Base-by-base conservation (phyloP, 2,888 invertebrate species). In the Zonitis immaculata region DNA sequence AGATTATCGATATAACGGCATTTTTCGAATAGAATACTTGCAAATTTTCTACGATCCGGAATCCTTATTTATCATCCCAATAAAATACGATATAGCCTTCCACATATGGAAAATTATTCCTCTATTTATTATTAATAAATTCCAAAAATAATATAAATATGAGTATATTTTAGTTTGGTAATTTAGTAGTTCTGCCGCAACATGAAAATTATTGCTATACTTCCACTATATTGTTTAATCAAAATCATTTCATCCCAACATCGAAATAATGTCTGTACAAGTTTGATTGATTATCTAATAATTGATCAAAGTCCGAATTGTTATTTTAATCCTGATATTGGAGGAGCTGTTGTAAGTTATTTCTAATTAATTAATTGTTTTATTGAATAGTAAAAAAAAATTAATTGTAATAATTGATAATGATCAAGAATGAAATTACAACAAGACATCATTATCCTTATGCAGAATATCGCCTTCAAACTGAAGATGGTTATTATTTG, bases 301-400 rank as follows among this genome's bases (percentile, higher is more conserved):
- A 28, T 20, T 20, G 18, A 45, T 20, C 3, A 2, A n/a, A 45
- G 45, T 9, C 6, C 6, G 7, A 45, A 45, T 45, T 45, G 45
- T 45, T 28, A 30, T 28, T 45, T 8, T 30, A 45, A 45, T 20
- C 45, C 45, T 2, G 45, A 45, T 26, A 12, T 45, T 20, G 45
- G 45, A 11, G 16, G n/a, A 18, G 27, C 16, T 28, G 7, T 25
- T 18, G 45, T 45, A 45, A 45, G 45, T 25, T n/a, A n/a, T 26
- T 6, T 7, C 26, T 1, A 39, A 9, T 5, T 5, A 18, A 18
- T 32, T 8, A 11, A 39, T 26, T 27, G 12, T n/a, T n/a, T n/a
- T n/a, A 39, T 8, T 11, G 3, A 39, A 18, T 39, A 2, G 8
- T 16, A 9, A 18, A 1, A 39, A 9, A 11, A 9, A 18, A 18